A percentile compares a stretch with the other conserved stretches of the same genome.
Evolutionary conservation across 2,888 invertebrate genomes (phyloP).

Genomic region (Meloe dianella): DNA sequence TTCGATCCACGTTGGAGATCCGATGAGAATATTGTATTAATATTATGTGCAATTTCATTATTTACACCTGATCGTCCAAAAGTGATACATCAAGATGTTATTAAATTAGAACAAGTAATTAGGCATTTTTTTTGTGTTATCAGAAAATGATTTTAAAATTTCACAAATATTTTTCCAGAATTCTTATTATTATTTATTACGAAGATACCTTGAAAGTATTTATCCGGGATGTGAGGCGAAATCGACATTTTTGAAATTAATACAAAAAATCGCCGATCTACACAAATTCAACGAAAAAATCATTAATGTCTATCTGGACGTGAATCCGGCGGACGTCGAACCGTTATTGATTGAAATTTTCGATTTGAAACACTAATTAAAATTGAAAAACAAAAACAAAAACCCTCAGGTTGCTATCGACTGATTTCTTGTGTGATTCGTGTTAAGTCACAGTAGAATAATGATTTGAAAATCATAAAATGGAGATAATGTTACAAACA

Average conservation of each 20-base stretch:
- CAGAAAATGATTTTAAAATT: too few species aligned
- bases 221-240: slow-evolving; percentile 87
- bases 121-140: background rate
- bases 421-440: slow-evolving; percentile 12
- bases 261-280: slow-evolving; percentile 90
- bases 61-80: slow-evolving; percentile 84
- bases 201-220: slow-evolving; percentile 82
- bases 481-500: too few species aligned
- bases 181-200: slow-evolving; percentile 86
- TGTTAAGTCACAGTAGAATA: slow-evolving; percentile 5
- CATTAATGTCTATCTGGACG: slow-evolving; percentile 90
- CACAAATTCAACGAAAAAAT: slow-evolving; percentile 88
- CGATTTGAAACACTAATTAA: slow-evolving; percentile 75
- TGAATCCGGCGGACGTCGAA: slow-evolving; percentile 89
- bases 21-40: slow-evolving; percentile 88
- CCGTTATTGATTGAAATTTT: slow-evolving; percentile 95
- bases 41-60: slow-evolving; percentile 88
- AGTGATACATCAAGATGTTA: slow-evolving; percentile 83
- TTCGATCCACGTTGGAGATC: slow-evolving; percentile 85
- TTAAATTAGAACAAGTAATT: slow-evolving; percentile 81
- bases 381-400: background rate
- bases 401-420: slow-evolving; percentile 14
- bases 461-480: too few species aligned
- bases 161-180: too few species aligned
- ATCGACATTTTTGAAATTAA: slow-evolving; percentile 83